These are phyloP conservation scores for Psilopsiagon aymara DNA, from an alignment of 2,113 vertebrate species.

Conservation along the genomic window DNA sequence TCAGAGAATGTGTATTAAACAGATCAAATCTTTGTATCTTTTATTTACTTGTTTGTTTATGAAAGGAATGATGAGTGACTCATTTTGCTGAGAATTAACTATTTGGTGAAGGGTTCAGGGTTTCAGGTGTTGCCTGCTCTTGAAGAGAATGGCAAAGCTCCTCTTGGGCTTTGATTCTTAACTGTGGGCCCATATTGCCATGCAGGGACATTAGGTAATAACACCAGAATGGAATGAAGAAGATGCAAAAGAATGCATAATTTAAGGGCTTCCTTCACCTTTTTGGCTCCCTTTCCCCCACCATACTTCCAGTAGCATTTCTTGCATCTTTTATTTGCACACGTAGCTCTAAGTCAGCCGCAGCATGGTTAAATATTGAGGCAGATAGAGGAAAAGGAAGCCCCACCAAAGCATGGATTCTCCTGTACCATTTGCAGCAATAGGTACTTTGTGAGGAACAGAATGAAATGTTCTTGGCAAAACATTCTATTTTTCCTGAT, in stretches of 20 bases:
- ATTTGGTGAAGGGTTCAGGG: background rate
- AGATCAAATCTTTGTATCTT: slow-evolving; percentile 38
- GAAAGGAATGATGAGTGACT: background rate
- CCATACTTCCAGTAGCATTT: background rate
- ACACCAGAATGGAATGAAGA: background rate
- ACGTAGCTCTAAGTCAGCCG: background rate
- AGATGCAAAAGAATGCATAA: background rate
- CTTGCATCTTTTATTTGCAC: background rate
- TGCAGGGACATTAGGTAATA: background rate
- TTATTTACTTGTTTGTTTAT: slow-evolving; percentile 58
- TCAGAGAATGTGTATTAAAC: slow-evolving; percentile 15
- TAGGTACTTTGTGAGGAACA: background rate
- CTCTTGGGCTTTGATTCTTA: background rate
- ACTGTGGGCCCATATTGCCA: background rate
- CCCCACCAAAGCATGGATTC: background rate
- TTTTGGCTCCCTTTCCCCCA: background rate
- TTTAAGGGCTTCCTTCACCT: background rate
- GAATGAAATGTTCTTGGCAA: background rate
- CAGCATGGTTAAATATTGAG: background rate
- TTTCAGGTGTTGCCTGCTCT: background rate
- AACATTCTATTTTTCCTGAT: background rate
- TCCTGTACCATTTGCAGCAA: background rate
- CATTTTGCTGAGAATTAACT: slow-evolving; percentile 22
- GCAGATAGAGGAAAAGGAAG: background rate
- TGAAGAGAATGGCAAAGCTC: background rate